A percentile compares a stretch with the other conserved stretches of the same genome.
Conservation (phyloP, 2,888 invertebrate species). For the Byasa hedistus region DNA sequence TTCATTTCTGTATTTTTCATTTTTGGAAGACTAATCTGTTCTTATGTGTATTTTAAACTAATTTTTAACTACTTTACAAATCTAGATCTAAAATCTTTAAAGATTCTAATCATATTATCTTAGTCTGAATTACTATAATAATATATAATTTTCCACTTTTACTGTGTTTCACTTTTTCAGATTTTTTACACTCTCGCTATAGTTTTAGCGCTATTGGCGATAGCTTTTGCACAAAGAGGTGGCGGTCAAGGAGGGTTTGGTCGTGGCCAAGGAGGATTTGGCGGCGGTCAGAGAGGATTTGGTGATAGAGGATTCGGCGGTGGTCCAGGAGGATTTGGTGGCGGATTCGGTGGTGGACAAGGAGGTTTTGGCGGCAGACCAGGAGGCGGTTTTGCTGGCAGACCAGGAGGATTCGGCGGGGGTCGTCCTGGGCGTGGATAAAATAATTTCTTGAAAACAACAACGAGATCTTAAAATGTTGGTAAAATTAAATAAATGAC, state of each 20-base stretch:
- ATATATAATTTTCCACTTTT: too few relatives aligned
- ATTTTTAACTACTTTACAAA: too few relatives aligned
- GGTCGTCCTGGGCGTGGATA: slow-evolving; percentile 2
- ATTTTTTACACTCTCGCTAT: slow-evolving; percentile 11
- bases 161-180: slow-evolving; percentile 7
- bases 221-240: slow-evolving; percentile 30
- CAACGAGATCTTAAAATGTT: too few relatives aligned
- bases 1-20: too few relatives aligned
- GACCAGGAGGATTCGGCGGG: slow-evolving; percentile 20
- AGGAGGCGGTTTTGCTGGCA: slow-evolving; percentile 35
- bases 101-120: too few relatives aligned
- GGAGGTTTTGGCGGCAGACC: slow-evolving; percentile 28
- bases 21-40: background rate
- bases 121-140: too few relatives aligned
- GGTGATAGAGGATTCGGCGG: slow-evolving; percentile 28
- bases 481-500: too few relatives aligned
- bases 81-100: too few relatives aligned
- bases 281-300: background rate
- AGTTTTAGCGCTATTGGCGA: slow-evolving; percentile 26
- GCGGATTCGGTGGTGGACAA: slow-evolving; percentile 37
- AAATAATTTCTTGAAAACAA: background rate
- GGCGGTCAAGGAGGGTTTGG: slow-evolving; percentile 30
- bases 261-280: slow-evolving; percentile 28
- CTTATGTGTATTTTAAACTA: too few relatives aligned
- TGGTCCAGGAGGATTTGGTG: slow-evolving; percentile 34